These are phyloP conservation scores for Euproctis similis DNA, from an alignment of 2,888 invertebrate genomes.

Conservation along the genomic window DNA sequence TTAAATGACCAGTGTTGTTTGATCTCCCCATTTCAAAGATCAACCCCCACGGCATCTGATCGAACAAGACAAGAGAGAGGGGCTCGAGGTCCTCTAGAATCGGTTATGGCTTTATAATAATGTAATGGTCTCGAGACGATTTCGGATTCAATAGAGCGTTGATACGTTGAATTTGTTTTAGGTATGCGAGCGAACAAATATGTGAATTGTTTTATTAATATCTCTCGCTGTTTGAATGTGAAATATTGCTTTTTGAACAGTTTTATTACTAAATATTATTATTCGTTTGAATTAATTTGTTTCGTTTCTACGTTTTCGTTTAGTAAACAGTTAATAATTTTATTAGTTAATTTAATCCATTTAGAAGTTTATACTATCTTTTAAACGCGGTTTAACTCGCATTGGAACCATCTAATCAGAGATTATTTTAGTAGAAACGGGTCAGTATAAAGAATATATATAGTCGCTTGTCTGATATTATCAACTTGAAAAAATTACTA, in stretches of 20 bases:
- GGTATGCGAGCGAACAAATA: slow-evolving; percentile 20
- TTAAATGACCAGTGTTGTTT: slow-evolving; percentile 24
- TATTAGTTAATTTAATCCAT: too few species aligned
- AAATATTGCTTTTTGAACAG: not conserved
- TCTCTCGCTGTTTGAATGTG: not conserved
- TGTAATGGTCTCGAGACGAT: slow-evolving; percentile 23
- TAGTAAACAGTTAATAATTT: too few species aligned
- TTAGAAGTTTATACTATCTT: too few species aligned
- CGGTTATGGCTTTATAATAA: slow-evolving; percentile 22
- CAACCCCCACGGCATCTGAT: slow-evolving; percentile 5
- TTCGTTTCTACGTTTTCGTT: too few species aligned
- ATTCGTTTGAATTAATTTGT: too few species aligned
- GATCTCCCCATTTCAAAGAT: slow-evolving; percentile 14
- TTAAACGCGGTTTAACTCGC: too few species aligned
- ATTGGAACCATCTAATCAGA: too few species aligned
- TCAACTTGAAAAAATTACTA: too few species aligned
- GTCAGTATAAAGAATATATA: too few species aligned
- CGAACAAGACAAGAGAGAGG: slow-evolving; percentile 3
- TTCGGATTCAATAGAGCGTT: slow-evolving; percentile 27
- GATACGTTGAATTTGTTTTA: slow-evolving; percentile 23
- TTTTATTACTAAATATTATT: too few species aligned
- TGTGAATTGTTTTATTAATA: slow-evolving; percentile 22
- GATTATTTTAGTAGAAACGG: too few species aligned
- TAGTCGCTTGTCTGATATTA: too few species aligned
- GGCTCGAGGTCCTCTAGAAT: slow-evolving; percentile 3